Base-by-base conservation (phyloP, 2,113 vertebrate genomes). In the Poicephalus gulielmi region DNA sequence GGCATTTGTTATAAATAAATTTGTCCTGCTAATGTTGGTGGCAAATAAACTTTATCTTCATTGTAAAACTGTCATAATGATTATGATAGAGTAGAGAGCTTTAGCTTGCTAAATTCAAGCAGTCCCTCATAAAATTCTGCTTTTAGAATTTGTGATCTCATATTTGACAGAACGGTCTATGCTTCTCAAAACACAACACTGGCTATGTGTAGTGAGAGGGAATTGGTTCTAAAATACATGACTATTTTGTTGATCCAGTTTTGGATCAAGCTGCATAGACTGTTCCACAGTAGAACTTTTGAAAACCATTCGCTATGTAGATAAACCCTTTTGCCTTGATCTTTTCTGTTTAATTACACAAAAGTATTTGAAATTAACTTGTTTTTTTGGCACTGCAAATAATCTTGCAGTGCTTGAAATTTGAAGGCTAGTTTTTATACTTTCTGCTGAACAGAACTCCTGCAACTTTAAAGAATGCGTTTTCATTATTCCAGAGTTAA, bases 1-100 rank as follows among this genome's bases (percentile, higher is more conserved):
- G 70, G 94, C 97, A 85, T 97, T 97, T 92, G 92, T 98, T 97
- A 97, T 97, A 97, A 98, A 97, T 98, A 97, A 97, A 98, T 98
- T 98, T 98, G 98, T 98, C 97, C 94, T 84, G 95, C 95, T 97
- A 93, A 97, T 97, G 90, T 97, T 96, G 96, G 86, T 97, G 96
- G 94, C 96, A 96, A 93, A 93, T 92, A 86, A 95, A 96, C 92
- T 95, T 98, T 90, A 94, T 94, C 95, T 96, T 97, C 94, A 86
- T 97, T 94, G 75, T 94, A 74, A 82, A 85, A 86, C 74, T 96
- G 93, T 96, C 92, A 92, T 49, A 67, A 92, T 93, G 81, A 82
- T 93, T 95, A 62, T 96, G 94, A 95, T 95, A 88, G 84, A 97
- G 90, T 88, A 50, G 92, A 94, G 47, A 41, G 75, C 63, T 87